These are phyloP conservation scores for Drosophila subobscura DNA, from an alignment of 1,140 invertebrate genomes.

Conservation along the genomic window DNA sequence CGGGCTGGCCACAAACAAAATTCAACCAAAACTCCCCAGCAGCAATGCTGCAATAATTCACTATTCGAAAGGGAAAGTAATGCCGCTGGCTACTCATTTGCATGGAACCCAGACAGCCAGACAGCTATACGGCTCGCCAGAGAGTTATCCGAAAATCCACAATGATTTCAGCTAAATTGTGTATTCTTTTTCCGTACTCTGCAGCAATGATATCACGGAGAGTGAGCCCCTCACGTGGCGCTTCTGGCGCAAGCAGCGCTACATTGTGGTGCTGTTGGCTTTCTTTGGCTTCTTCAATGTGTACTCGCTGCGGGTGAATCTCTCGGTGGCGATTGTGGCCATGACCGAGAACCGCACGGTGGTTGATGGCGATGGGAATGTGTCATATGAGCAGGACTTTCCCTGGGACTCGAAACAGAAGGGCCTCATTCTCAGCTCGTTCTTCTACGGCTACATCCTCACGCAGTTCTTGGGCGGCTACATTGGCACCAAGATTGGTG, in stretches of 20 bases:
- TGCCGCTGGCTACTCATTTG: slow-evolving; percentile 37
- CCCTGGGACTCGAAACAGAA: slow-evolving; percentile 91
- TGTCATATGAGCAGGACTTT: slow-evolving; percentile 88
- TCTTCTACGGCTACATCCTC: slow-evolving; percentile 92
- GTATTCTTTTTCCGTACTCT: slow-evolving; percentile 22
- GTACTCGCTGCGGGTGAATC: slow-evolving; percentile 93
- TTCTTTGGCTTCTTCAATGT: slow-evolving; percentile 94
- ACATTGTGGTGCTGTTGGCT: slow-evolving; percentile 90
- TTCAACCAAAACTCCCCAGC: slow-evolving; percentile 6
- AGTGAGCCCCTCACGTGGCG: slow-evolving; percentile 85
- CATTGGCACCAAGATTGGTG: slow-evolving; percentile 89
- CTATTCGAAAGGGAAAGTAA: slow-evolving; percentile 61
- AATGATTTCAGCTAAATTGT: slow-evolving; percentile 5
- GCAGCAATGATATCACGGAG: slow-evolving; percentile 85
- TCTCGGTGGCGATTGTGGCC: slow-evolving; percentile 94
- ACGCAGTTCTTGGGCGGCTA: slow-evolving; percentile 90
- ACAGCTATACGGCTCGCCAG: neutral
- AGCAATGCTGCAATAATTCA: slow-evolving; percentile 28
- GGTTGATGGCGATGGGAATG: slow-evolving; percentile 85
- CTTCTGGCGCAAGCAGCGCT: slow-evolving; percentile 88
- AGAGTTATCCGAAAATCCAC: slow-evolving; percentile 2
- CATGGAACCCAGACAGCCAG: slow-evolving; percentile 9
- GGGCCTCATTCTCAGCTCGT: slow-evolving; percentile 93
- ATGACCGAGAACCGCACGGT: slow-evolving; percentile 89
- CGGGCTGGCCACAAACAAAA: slow-evolving; percentile 21